Evolutionary conservation across 2,888 invertebrate species (phyloP).

Genomic region (Cerastoderma edule): DNA sequence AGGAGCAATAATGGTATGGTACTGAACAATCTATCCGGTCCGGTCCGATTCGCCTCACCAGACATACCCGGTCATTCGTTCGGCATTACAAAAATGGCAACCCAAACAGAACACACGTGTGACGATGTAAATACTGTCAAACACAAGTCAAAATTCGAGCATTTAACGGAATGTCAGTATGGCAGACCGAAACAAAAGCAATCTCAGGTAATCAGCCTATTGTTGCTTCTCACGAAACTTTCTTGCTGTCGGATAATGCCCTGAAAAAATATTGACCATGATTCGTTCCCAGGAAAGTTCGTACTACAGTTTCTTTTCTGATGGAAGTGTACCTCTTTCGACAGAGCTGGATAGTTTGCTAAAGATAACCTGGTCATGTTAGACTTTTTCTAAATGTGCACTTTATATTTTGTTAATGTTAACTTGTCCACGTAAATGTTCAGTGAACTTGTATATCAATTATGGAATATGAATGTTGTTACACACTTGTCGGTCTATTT

Average conservation of each 20-base stretch:
- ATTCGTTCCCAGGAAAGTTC: background rate
- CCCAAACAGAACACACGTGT: constrained; percentile 25
- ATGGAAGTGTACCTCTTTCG: background rate
- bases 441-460: no score
- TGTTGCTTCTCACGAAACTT: background rate
- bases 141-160: constrained; percentile 15
- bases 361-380: no score
- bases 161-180: background rate
- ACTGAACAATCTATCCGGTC: no score
- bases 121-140: background rate
- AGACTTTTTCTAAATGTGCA: no score
- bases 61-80: no score
- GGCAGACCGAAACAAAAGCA: background rate
- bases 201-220: background rate
- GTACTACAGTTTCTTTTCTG: background rate
- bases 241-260: background rate
- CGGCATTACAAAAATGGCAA: constrained; percentile 39
- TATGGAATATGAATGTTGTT: no score
- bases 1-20: no score
- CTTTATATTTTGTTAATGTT: no score
- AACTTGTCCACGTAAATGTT: no score
- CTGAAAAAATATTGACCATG: background rate
- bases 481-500: no score
- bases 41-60: no score
- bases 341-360: background rate